Percentiles rank a stretch among this genome's conserved stretches.
Evolutionary conservation across 2,797 vertebrate genomes (phyloP).

Genomic region (Cetoscarus ocellatus): DNA sequence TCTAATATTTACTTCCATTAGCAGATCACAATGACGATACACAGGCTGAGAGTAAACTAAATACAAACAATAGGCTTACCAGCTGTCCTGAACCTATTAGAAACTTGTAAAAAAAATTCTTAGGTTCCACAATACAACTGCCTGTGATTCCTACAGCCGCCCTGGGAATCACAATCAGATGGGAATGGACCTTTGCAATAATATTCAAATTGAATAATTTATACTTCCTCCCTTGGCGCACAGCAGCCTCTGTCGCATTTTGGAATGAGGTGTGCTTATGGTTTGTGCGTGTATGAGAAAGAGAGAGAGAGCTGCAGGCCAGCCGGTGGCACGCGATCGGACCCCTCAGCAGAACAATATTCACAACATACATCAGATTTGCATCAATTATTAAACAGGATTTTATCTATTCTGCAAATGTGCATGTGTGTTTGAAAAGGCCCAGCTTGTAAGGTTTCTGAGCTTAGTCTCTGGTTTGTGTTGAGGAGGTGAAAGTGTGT

Average conservation of each 20-base stretch:
- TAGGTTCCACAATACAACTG: constrained; percentile 49
- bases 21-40: constrained; percentile 32
- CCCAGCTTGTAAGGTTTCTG: constrained; percentile 38
- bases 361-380: constrained; percentile 82
- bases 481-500: constrained; percentile 4
- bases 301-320: constrained; percentile 47
- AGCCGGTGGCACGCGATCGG: constrained; percentile 75
- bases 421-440: constrained; percentile 67
- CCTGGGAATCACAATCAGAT: constrained; percentile 69
- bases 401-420: constrained; percentile 80
- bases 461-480: constrained; percentile 40
- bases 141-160: constrained; percentile 37
- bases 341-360: constrained; percentile 78
- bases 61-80: constrained; percentile 28
- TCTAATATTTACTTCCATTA: constrained; percentile 57
- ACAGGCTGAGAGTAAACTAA: constrained; percentile 27
- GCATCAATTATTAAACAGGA: constrained; percentile 80
- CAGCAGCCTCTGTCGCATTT: constrained; percentile 67
- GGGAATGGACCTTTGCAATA: constrained; percentile 76
- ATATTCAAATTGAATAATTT: constrained; percentile 82
- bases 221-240: constrained; percentile 70
- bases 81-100: constrained; percentile 53
- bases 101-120: constrained; percentile 17
- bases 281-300: constrained; percentile 67
- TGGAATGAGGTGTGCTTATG: constrained; percentile 76